Conservation (phyloP, 2,888 invertebrate genomes). For the Carpatolechia fugitivella region DNA sequence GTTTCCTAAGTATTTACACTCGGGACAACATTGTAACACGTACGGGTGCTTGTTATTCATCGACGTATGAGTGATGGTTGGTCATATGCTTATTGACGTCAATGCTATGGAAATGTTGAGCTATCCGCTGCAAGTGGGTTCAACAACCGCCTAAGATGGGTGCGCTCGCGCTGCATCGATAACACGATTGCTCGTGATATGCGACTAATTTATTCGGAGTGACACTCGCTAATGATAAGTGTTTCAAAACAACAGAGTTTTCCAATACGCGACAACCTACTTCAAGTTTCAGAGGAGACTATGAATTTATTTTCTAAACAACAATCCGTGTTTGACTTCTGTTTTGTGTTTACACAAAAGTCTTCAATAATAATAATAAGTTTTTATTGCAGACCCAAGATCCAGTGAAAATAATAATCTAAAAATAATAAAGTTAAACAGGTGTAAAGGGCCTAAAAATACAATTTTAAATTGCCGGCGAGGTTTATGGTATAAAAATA, state of each 20-base stretch:
- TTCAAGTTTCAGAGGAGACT: conserved; percentile 17
- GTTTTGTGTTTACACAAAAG: no score
- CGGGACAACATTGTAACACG: neutral
- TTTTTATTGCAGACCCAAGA: no score
- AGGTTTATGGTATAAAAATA: no score
- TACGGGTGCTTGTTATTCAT: conserved; percentile 50
- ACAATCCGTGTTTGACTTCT: no score
- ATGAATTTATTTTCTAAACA: no score
- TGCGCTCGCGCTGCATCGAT: conserved; percentile 24
- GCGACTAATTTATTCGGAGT: conserved; percentile 21
- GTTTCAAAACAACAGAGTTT: conserved; percentile 15
- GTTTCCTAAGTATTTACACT: neutral
- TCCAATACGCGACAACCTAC: conserved; percentile 4
- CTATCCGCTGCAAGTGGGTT: conserved; percentile 35
- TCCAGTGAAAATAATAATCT: no score
- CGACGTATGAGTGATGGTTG: conserved; percentile 28
- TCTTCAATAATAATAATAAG: no score
- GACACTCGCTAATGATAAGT: conserved; percentile 7
- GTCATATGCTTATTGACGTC: conserved; percentile 35
- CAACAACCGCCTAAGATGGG: conserved; percentile 35
- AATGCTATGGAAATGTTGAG: conserved; percentile 41
- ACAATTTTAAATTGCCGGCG: no score
- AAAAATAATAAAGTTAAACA: no score
- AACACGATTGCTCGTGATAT: conserved; percentile 25
- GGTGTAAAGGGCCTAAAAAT: no score